Evolutionary conservation across 2,797 vertebrate species (phyloP).

Genomic region (Pseudochaenichthys georgianus): DNA sequence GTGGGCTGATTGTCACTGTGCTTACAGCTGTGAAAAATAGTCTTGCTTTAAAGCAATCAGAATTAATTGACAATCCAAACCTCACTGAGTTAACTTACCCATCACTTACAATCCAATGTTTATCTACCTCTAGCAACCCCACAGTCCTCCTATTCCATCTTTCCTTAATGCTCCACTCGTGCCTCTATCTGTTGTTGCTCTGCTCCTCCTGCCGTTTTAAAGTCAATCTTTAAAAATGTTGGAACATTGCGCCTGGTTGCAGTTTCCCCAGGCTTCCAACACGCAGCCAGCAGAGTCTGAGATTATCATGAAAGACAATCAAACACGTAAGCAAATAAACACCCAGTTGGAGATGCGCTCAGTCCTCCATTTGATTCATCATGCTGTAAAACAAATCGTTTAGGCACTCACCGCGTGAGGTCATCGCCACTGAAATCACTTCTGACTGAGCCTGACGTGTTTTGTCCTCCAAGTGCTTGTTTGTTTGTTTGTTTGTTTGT

Average conservation of each 20-base stretch:
- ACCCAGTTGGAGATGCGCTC: constrained; percentile 34
- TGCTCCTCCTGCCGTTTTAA: constrained; percentile 3
- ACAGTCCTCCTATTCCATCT: background rate
- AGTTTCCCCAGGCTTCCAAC: constrained; percentile 43
- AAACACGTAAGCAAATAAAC: constrained; percentile 40
- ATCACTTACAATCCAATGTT: background rate
- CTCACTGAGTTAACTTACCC: background rate
- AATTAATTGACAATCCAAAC: background rate
- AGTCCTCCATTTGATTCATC: constrained; percentile 36
- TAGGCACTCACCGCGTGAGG: constrained; percentile 43
- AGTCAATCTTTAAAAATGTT: constrained; percentile 32
- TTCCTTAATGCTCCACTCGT: background rate
- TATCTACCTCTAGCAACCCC: background rate
- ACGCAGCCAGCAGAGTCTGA: constrained; percentile 28
- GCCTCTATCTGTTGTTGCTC: constrained; percentile 2
- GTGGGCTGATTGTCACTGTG: background rate
- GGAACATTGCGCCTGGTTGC: constrained; percentile 15
- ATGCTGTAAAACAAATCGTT: constrained; percentile 63
- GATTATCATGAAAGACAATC: constrained; percentile 59
- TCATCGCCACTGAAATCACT: constrained; percentile 37
- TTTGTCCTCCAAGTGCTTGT: constrained; percentile 60
- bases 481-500: constrained; percentile 62
- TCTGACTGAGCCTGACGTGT: constrained; percentile 31
- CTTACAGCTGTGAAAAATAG: background rate
- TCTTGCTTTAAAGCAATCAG: background rate